Conservation (phyloP, 92 coral and sea anemone genomes). For the Siderastrea radians region DNA sequence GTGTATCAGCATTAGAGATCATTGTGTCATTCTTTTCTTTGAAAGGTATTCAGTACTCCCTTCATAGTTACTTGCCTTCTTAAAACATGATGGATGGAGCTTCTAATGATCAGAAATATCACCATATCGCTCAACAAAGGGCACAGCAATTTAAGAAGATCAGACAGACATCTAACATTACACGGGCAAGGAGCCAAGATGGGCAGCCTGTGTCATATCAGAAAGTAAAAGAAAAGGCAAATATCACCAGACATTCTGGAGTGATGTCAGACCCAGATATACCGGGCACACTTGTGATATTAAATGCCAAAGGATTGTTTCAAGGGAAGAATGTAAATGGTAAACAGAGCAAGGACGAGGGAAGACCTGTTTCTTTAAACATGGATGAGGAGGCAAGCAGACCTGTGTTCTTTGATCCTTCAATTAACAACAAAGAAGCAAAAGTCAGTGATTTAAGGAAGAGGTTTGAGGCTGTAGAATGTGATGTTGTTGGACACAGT, state of each 20-base stretch:
- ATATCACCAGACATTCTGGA: conserved; percentile 44
- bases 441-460: conserved; percentile 56
- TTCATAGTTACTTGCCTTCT: too few relatives aligned
- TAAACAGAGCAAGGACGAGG: background rate
- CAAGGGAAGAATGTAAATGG: conserved; percentile 26
- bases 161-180: background rate
- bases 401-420: conserved; percentile 69
- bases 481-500: background rate
- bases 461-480: conserved; percentile 55
- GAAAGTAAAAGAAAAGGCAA: conserved; percentile 37
- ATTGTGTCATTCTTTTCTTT: background rate
- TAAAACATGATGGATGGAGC: background rate
- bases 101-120: background rate
- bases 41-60: background rate
- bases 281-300: conserved; percentile 70
- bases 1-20: background rate
- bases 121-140: conserved; percentile 24
- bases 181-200: conserved; percentile 56
- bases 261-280: conserved; percentile 79
- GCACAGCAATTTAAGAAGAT: conserved; percentile 11
- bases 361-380: background rate
- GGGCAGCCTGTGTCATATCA: conserved; percentile 64
- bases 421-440: conserved; percentile 8
- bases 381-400: conserved; percentile 33
- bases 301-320: conserved; percentile 82